A percentile compares a stretch with the other conserved stretches of the same genome.
Conservation (phyloP, 2,888 invertebrate species). For the Mythimna albipuncta region DNA sequence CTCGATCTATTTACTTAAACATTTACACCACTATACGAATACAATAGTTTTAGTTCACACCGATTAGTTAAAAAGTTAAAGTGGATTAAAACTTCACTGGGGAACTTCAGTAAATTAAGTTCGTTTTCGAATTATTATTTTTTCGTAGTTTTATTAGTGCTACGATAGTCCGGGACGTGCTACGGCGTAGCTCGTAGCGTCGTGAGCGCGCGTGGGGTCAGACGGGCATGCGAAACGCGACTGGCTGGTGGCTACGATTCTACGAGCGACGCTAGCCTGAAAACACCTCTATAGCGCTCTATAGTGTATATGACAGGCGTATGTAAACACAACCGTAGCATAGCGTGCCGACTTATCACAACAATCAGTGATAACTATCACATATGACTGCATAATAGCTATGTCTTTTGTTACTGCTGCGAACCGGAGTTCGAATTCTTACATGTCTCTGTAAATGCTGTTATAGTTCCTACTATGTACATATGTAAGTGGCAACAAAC, state of each 20-base stretch:
- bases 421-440: slow-evolving; percentile 22
- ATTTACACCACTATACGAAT: slow-evolving; percentile 61
- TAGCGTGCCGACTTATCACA: slow-evolving; percentile 74
- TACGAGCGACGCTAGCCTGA: slow-evolving; percentile 66
- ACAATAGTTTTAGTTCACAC: slow-evolving; percentile 53
- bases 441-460: slow-evolving; percentile 19
- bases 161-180: slow-evolving; percentile 56
- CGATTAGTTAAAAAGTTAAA: slow-evolving; percentile 43
- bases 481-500: not conserved
- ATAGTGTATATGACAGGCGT: slow-evolving; percentile 55
- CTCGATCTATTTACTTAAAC: slow-evolving; percentile 64
- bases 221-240: slow-evolving; percentile 74
- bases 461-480: slow-evolving; percentile 8
- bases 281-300: slow-evolving; percentile 58
- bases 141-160: slow-evolving; percentile 17
- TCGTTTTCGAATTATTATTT: not conserved
- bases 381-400: slow-evolving; percentile 70
- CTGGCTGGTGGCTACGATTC: slow-evolving; percentile 69
- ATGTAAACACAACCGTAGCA: slow-evolving; percentile 75
- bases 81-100: slow-evolving; percentile 26
- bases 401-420: slow-evolving; percentile 46
- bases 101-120: slow-evolving; percentile 14
- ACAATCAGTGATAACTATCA: slow-evolving; percentile 71
- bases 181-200: slow-evolving; percentile 77
- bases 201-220: slow-evolving; percentile 67